These are phyloP conservation scores for Mus spretus DNA, from an alignment of 2,797 vertebrate genomes.

Conservation along the genomic window DNA sequence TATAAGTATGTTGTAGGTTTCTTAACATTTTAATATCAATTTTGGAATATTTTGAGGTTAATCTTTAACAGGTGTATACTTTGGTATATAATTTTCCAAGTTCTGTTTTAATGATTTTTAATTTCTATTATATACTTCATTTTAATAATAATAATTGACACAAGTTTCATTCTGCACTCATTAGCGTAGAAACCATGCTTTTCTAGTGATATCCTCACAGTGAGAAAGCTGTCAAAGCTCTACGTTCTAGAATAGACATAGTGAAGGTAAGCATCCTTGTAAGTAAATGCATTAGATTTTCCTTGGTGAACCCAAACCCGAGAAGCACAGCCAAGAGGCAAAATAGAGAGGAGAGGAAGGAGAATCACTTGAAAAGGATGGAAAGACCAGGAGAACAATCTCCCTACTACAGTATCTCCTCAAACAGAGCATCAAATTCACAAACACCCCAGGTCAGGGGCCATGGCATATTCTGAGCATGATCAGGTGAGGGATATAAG, in stretches of 20 bases:
- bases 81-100: background rate
- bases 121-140: background rate
- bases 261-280: background rate
- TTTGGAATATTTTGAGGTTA: background rate
- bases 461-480: background rate
- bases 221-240: background rate
- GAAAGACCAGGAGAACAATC: background rate
- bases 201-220: accelerated
- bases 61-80: background rate
- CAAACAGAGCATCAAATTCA: background rate
- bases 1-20: background rate
- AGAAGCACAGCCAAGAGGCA: background rate
- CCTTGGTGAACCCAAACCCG: background rate
- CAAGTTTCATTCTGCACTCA: background rate
- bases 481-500: background rate
- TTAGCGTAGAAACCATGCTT: background rate
- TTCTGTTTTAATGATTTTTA: background rate
- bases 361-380: background rate
- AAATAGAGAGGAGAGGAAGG: background rate
- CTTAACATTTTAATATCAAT: background rate
- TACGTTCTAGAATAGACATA: background rate
- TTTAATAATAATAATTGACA: background rate
- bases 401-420: background rate
- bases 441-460: background rate
- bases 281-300: background rate